Evolutionary conservation across 2,797 vertebrate genomes (phyloP).

Genomic region (Pseudochromis fuscus): DNA sequence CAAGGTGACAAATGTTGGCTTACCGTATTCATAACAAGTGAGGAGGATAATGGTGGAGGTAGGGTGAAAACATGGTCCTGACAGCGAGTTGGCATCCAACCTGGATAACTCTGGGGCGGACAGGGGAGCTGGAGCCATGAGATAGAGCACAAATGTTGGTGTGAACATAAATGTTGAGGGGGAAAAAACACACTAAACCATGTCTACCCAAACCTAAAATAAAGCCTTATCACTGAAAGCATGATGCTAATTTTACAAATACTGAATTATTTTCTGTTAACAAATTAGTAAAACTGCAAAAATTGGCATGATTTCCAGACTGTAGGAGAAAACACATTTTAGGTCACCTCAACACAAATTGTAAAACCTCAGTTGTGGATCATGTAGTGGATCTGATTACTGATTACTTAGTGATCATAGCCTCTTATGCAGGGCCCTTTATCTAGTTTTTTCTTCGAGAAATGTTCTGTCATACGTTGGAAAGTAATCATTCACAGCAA

Average conservation of each 20-base stretch:
- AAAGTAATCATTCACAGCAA: conserved; percentile 32
- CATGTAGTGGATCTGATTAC: no score
- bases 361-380: no score
- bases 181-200: neutral
- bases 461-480: conserved; percentile 15
- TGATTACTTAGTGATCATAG: neutral
- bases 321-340: neutral
- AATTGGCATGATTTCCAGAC: neutral
- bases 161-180: neutral
- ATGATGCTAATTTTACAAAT: no score
- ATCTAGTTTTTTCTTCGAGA: conserved; percentile 15
- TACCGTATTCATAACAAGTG: conserved; percentile 11
- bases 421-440: conserved; percentile 1
- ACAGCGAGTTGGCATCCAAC: conserved; percentile 22
- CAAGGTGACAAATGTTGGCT: conserved; percentile 30
- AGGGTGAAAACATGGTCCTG: neutral
- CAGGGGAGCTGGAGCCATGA: conserved; percentile 1
- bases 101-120: conserved; percentile 15
- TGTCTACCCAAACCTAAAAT: no score
- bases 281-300: no score
- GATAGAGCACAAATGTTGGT: conserved; percentile 9
- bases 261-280: no score
- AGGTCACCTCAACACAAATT: neutral
- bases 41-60: conserved; percentile 2
- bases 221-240: no score